phyloP scores from a whole-genome alignment of 2,797 vertebrate genomes.

The Gadopsis marmoratus region DNA sequence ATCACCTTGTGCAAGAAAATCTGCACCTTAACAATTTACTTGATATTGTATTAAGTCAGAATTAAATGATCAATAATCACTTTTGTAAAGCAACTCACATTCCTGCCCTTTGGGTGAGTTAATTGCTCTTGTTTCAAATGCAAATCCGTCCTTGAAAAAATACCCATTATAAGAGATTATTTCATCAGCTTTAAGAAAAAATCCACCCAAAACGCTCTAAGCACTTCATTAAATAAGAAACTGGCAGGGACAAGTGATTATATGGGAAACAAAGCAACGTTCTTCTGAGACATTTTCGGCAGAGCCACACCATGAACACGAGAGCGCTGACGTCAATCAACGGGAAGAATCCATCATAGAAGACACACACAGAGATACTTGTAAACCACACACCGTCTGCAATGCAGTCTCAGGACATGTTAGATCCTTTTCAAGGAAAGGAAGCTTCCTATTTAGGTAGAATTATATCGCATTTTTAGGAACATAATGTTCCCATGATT shows the following conservation, averaged over 20 bases:
- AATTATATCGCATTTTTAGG: not conserved
- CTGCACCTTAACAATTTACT: constrained; percentile 9
- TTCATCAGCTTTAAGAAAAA: constrained; percentile 39
- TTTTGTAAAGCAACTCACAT: not conserved
- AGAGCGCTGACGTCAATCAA: constrained; percentile 30
- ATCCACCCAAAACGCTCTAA: constrained; percentile 26
- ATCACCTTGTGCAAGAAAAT: constrained; percentile 12
- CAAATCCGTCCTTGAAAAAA: constrained; percentile 53
- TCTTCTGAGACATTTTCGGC: constrained; percentile 46
- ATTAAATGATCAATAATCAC: constrained; percentile 28
- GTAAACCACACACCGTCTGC: not conserved
- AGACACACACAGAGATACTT: constrained; percentile 4
- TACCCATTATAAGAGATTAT: constrained; percentile 30
- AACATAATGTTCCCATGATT: not conserved
- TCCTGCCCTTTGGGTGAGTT: constrained; percentile 24
- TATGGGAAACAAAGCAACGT: constrained; percentile 35
- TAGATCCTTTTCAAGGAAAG: constrained; percentile 7
- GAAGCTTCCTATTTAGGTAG: not conserved
- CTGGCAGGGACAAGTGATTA: constrained; percentile 42
- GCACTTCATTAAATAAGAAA: constrained; percentile 35
- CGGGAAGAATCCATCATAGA: constrained; percentile 23
- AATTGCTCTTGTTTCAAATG: constrained; percentile 47
- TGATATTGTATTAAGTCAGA: not conserved
- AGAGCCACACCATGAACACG: constrained; percentile 26
- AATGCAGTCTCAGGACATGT: not conserved